phyloP scores from a whole-genome alignment of 2,888 invertebrate genomes.

The Lasius platythorax region DNA sequence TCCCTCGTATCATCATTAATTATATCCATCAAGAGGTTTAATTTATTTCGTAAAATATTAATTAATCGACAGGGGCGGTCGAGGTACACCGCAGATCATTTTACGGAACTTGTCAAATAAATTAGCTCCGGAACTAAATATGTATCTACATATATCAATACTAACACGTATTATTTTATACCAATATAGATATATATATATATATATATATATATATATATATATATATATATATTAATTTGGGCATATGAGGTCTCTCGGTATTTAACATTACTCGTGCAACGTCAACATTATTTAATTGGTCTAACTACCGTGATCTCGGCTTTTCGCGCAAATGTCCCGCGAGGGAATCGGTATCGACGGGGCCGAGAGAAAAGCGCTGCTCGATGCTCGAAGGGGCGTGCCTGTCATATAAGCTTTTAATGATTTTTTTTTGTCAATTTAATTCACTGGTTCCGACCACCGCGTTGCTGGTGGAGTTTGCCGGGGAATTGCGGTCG shows the following conservation, averaged over 20 bases:
- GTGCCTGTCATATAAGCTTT: conserved; percentile 9
- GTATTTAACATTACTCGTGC: neutral
- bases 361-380: neutral
- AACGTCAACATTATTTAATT: conserved; percentile 27
- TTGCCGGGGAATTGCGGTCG: conserved; percentile 5
- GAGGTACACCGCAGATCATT: conserved; percentile 35
- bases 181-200: neutral
- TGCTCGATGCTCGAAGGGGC: neutral
- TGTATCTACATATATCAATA: neutral
- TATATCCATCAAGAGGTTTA: conserved; percentile 16
- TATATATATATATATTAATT: conserved; percentile 18
- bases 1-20: conserved; percentile 12
- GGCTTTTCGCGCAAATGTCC: neutral
- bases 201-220: neutral
- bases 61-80: conserved; percentile 18
- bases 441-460: conserved; percentile 54
- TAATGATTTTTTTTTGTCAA: conserved; percentile 56
- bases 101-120: conserved; percentile 47
- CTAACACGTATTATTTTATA: neutral
- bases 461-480: neutral
- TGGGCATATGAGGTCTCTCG: conserved; percentile 28
- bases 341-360: neutral
- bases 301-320: neutral
- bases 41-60: conserved; percentile 34
- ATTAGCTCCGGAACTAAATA: conserved; percentile 22